Evolutionary conservation across 2,113 vertebrate species (phyloP).

Genomic region (Neopipo cinnamomea): DNA sequence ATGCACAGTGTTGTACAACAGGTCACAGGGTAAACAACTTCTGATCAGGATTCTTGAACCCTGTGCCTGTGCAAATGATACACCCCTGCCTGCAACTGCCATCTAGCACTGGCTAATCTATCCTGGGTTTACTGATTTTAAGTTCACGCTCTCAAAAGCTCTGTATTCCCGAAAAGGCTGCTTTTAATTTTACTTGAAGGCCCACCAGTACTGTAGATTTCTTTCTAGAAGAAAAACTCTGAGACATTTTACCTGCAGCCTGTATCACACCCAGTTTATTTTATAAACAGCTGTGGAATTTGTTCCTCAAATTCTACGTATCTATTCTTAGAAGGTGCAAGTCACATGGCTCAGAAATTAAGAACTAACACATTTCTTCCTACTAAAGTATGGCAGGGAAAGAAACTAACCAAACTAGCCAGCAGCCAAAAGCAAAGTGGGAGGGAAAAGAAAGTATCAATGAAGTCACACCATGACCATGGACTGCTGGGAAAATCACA

Average conservation of each 20-base stretch:
- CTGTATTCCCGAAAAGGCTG: neutral
- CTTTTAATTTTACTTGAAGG: neutral
- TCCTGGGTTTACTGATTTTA: neutral
- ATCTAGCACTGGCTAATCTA: neutral
- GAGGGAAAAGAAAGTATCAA: neutral
- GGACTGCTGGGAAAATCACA: neutral
- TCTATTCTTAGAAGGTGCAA: neutral
- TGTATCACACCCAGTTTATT: neutral
- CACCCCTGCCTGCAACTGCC: neutral
- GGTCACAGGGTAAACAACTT: neutral
- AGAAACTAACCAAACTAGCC: neutral
- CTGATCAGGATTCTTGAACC: neutral
- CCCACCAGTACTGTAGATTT: neutral
- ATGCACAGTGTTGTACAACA: neutral
- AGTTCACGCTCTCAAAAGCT: neutral
- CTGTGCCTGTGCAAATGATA: accelerated
- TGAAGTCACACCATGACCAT: neutral
- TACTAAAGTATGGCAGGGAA: neutral
- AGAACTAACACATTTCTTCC: neutral
- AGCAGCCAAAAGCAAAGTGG: neutral
- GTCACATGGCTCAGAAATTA: neutral
- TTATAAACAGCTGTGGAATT: neutral
- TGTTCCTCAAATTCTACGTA: neutral
- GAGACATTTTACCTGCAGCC: neutral
- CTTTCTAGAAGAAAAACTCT: neutral